Evolutionary conservation across 2,113 vertebrate species (phyloP), one percentile per base, ranked within the genome.

Genomic region (Trichomycterus rosablanca): DNA sequence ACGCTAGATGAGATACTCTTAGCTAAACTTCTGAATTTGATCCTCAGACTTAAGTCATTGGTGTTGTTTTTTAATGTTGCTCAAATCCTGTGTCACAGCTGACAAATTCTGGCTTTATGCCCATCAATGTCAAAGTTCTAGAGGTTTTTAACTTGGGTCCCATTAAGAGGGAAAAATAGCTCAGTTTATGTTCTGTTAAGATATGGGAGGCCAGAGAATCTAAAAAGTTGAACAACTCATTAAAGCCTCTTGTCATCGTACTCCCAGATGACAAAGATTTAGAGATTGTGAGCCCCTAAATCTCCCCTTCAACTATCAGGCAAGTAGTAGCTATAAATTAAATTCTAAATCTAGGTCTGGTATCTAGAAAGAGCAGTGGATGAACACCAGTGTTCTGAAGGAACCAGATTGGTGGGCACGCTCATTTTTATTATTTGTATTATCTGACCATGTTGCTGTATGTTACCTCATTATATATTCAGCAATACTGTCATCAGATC

Each of bases 281-380:
- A n/a, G 54, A 55, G 68, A 74, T 71, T 63, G 58, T n/a, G 61
- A 70, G 60, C 72, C 76, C 83, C 80, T 67, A 81, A 79, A 80
- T 81, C 83, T 75, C n/a, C n/a, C n/a, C n/a, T n/a, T n/a, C n/a
- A n/a, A n/a, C n/a, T 68, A 75, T 72, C 78, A 72, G 61, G 79
- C 75, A 83, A 83, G 77, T 74, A 78, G 79, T 76, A 78, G 76
- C 77, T 59, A 60, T 73, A 72, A 35, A 71, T 80, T 80, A 76
- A 84, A 79, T 74, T 81, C 80, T 75, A 78, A 82, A 88, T 86
- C 86, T 34, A 82, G 85, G 84, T 83, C 72, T 61, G 70, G 72
- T 86, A 84, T 86, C 86, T 82, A 3, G 3, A n/a, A n/a, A n/a
- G n/a, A n/a, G n/a, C n/a, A n/a, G n/a, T n/a, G n/a, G n/a, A n/a